Percentiles rank a stretch among this genome's conserved stretches.
These are phyloP conservation scores for Schizothorax lantsangensis DNA, from an alignment of 2,797 vertebrate species.

Conservation along the genomic window DNA sequence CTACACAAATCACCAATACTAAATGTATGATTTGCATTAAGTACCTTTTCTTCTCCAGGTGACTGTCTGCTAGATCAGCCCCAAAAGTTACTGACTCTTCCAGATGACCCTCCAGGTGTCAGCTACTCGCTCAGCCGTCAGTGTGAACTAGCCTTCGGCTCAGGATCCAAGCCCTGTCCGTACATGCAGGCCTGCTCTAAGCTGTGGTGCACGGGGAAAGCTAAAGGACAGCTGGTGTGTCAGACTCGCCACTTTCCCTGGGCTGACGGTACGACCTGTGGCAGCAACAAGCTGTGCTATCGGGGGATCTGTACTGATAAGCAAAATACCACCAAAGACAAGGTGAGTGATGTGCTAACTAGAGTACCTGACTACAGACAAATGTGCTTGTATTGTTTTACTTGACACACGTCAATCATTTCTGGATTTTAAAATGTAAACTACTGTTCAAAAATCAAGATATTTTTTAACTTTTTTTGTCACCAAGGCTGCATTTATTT, in stretches of 20 bases:
- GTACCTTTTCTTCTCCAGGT: slow-evolving; percentile 74
- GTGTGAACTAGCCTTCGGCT: slow-evolving; percentile 94
- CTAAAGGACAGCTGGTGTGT: slow-evolving; percentile 92
- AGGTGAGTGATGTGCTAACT: slow-evolving; percentile 75
- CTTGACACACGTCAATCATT: neutral
- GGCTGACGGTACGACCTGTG: slow-evolving; percentile 94
- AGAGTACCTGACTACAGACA: neutral
- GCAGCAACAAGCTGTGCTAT: slow-evolving; percentile 86
- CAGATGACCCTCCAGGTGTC: slow-evolving; percentile 83
- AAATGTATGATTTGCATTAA: neutral
- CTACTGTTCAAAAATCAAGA: no score
- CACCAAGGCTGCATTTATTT: neutral
- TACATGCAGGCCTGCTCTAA: slow-evolving; percentile 94
- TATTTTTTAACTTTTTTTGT: neutral
- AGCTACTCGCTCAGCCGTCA: slow-evolving; percentile 90
- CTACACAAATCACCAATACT: neutral
- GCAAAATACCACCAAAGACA: slow-evolving; percentile 76
- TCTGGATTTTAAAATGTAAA: neutral
- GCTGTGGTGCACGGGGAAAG: slow-evolving; percentile 96
- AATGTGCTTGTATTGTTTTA: neutral
- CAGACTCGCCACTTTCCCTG: slow-evolving; percentile 99
- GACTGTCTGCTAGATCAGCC: slow-evolving; percentile 96
- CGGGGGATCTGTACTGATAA: slow-evolving; percentile 86
- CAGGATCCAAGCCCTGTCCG: slow-evolving; percentile 92
- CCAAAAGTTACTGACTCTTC: slow-evolving; percentile 85